Evolutionary conservation across 2,888 invertebrate species (phyloP).

Genomic region (Lottia scabra): DNA sequence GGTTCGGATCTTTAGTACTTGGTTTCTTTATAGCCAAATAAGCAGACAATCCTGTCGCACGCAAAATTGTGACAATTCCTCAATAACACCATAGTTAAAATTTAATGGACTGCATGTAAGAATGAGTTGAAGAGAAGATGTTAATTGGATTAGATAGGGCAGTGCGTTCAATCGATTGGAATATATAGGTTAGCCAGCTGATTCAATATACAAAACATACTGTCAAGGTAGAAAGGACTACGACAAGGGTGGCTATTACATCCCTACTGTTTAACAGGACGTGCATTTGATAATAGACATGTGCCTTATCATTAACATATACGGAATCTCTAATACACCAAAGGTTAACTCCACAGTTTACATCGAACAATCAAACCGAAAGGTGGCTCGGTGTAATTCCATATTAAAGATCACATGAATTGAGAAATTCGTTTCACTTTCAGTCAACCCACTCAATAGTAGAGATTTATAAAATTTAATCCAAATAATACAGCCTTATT

Average conservation of each 20-base stretch:
- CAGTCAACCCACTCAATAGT: background rate
- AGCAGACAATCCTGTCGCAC: too few species aligned
- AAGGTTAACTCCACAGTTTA: slow-evolving; percentile 4
- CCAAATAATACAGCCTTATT: too few species aligned
- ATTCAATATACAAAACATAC: slow-evolving; percentile 5
- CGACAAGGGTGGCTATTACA: slow-evolving; percentile 4
- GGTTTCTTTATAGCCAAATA: too few species aligned
- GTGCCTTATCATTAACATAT: slow-evolving; percentile 3
- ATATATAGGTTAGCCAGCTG: background rate
- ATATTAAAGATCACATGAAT: background rate
- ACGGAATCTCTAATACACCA: slow-evolving; percentile 1
- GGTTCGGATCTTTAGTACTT: too few species aligned
- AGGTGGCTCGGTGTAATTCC: background rate
- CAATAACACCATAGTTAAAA: too few species aligned
- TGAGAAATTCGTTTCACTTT: background rate
- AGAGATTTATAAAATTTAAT: background rate
- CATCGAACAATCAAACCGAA: background rate
- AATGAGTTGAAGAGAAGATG: too few species aligned
- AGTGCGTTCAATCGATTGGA: too few species aligned
- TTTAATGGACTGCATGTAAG: too few species aligned
- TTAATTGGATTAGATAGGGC: too few species aligned
- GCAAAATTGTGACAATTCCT: too few species aligned
- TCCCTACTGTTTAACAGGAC: slow-evolving; percentile 1
- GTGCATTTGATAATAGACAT: background rate
- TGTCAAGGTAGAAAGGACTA: background rate